Evolutionary conservation across 1,140 invertebrate species (phyloP), one percentile per base, ranked within the genome.

Genomic region (Armadillidium nasatum): DNA sequence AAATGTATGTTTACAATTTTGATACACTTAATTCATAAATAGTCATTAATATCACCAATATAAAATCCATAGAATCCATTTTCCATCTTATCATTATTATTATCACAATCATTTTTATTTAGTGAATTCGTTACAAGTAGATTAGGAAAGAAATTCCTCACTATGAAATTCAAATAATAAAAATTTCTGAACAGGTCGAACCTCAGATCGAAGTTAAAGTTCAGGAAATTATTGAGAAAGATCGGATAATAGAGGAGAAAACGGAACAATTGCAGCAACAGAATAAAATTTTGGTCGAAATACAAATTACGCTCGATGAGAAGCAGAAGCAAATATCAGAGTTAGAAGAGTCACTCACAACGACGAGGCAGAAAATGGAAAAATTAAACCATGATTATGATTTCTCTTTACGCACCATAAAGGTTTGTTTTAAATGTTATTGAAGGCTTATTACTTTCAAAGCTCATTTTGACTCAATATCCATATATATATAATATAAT

Each of bases 191-290:
- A 11, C 82, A 81, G 67, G 84, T 83, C 73, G 82, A 84, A 79
- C 85, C 85, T 45, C 85, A 85, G 76, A 83, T 85, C 60, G 84
- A 84, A 76, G 84, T 85, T 21, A 81, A 86, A 78, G 82, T 83
- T 7, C 82, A 83, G 72, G 82, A 83, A 23, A 80, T 83, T 45
- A 82, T 79, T 81, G 85, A 83, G 82, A 82, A 50, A 76, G 85
- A 82, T 80, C 84, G 81, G 75, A 82, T 78, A 79, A 84, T 85
- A n/a, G 82, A 84, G 71, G 86, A 86, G 76, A 85, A 85, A 72
- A 82, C 85, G n/a, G 81, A 82, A n/a, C 82, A 86, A 21, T 83
- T 87, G 10, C 82, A 83, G 43, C 84, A 84, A 76, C 82, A 85
- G 73, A 84, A 86, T 76, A 83, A 84, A 71, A 82, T 86, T 10